A percentile compares a stretch with the other conserved stretches of the same genome.
Evolutionary conservation across 2,888 invertebrate genomes (phyloP).

Genomic region (Hofmannophila pseudospretella): DNA sequence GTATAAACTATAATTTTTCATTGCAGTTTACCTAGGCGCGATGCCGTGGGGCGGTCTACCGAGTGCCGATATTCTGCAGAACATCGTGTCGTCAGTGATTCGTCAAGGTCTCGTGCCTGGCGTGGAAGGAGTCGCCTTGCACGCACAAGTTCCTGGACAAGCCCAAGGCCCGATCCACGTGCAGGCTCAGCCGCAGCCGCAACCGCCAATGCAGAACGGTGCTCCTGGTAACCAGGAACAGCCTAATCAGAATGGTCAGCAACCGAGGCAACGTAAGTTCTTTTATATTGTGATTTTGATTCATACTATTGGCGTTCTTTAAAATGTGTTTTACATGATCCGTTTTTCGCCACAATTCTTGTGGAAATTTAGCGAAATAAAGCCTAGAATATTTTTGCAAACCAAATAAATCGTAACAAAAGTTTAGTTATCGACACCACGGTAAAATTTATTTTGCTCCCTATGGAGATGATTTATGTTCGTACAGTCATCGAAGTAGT

Average conservation of each 20-base stretch:
- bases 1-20: too few species aligned
- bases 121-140: constrained; percentile 31
- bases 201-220: constrained; percentile 4
- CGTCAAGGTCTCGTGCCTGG: constrained; percentile 44
- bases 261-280: constrained; percentile 15
- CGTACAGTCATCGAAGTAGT: too few species aligned
- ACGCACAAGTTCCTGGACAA: constrained; percentile 5
- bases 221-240: constrained; percentile 8
- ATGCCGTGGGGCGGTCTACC: constrained; percentile 41
- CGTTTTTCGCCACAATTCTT: neutral
- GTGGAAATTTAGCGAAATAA: too few species aligned
- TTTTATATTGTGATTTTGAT: neutral
- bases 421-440: too few species aligned
- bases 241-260: constrained; percentile 10
- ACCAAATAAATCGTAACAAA: too few species aligned
- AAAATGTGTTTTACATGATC: neutral
- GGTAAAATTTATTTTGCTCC: too few species aligned
- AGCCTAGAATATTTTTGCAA: too few species aligned
- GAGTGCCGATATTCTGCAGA: constrained; percentile 42
- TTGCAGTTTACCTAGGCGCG: constrained; percentile 40
- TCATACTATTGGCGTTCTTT: neutral
- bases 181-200: constrained; percentile 1
- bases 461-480: too few species aligned
- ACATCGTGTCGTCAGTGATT: constrained; percentile 41
- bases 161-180: neutral